These are phyloP conservation scores for Andinoacara biseriatus DNA, from an alignment of 2,113 vertebrate species.

Conservation along the genomic window DNA sequence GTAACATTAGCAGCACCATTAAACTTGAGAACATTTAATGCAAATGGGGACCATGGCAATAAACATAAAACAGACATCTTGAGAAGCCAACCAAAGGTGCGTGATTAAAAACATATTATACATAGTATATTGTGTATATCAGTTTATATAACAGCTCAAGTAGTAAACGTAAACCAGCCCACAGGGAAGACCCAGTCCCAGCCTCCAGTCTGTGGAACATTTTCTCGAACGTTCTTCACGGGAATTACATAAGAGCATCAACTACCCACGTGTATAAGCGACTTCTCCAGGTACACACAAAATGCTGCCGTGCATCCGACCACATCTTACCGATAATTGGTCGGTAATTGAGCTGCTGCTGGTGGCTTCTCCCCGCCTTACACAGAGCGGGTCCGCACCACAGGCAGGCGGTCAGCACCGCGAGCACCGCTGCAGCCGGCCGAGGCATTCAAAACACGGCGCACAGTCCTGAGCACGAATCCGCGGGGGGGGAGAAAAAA, in stretches of 20 bases:
- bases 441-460: conserved; percentile 64
- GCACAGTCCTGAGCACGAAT: background rate
- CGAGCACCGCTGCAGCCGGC: conserved; percentile 53
- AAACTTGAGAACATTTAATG: background rate
- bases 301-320: background rate
- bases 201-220: background rate
- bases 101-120: background rate
- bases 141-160: background rate
- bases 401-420: conserved; percentile 60
- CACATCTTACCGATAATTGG: conserved; percentile 78
- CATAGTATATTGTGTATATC: background rate
- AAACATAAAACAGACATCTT: background rate
- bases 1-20: too few species aligned
- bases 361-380: conserved; percentile 28
- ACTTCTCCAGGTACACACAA: background rate
- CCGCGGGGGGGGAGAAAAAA: background rate
- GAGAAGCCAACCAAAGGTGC: background rate
- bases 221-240: conserved; percentile 44
- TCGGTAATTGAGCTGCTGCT: conserved; percentile 64
- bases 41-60: background rate
- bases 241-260: conserved; percentile 23
- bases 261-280: background rate
- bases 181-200: background rate
- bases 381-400: conserved; percentile 37
- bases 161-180: background rate